Evolutionary conservation across 2,888 invertebrate species (phyloP).

Genomic region (Perithous albicinctus): DNA sequence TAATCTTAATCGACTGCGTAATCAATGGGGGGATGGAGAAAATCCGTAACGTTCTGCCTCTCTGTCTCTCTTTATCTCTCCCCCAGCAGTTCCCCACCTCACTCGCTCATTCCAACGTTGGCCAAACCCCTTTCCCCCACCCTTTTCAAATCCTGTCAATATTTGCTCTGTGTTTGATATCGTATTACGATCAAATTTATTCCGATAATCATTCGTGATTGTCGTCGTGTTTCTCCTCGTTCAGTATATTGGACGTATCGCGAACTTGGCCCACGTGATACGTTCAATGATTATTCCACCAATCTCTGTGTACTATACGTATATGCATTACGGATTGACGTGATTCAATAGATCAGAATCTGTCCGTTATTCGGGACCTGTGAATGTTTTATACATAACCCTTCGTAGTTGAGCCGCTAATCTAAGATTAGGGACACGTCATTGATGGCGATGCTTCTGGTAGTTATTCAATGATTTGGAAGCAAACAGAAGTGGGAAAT

Average conservation of each 20-base stretch:
- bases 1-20: constrained; percentile 69
- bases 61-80: no score
- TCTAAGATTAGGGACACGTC: neutral
- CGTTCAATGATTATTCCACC: constrained; percentile 49
- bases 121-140: constrained; percentile 2
- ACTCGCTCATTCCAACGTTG: constrained; percentile 36
- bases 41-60: constrained; percentile 56
- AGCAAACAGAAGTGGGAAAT: neutral
- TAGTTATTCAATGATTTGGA: neutral
- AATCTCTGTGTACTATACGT: constrained; percentile 20
- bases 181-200: constrained; percentile 68
- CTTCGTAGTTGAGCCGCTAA: neutral
- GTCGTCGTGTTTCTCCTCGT: constrained; percentile 41
- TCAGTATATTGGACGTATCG: constrained; percentile 9
- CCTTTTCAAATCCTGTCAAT: constrained; percentile 62
- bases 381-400: neutral
- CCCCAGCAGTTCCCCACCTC: constrained; percentile 24
- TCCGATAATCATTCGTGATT: constrained; percentile 65
- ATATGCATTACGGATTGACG: neutral
- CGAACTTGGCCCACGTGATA: neutral
- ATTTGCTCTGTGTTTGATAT: constrained; percentile 67
- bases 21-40: constrained; percentile 63
- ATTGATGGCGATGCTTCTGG: neutral
- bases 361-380: neutral
- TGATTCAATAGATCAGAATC: constrained; percentile 16